Evolutionary conservation across 2,888 invertebrate species (phyloP).

Genomic region (Microdon myrmicae): DNA sequence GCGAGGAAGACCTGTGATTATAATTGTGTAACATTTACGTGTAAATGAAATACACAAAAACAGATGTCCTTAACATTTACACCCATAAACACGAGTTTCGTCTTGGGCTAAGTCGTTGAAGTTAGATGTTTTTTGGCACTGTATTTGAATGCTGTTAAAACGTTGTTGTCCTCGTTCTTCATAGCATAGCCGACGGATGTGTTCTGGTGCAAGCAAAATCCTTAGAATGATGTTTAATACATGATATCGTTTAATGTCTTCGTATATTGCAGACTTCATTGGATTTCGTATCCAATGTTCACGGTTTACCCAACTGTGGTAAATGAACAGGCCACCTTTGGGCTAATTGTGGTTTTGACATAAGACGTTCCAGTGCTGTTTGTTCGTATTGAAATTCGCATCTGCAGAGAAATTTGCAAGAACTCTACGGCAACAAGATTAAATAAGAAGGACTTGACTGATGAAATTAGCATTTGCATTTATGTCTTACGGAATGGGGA

Average conservation of each 20-base stretch:
- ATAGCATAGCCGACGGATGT: slow-evolving; percentile 13
- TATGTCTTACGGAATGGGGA: too few species aligned
- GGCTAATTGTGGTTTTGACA: slow-evolving; percentile 23
- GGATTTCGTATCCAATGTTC: slow-evolving; percentile 40
- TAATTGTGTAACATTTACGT: slow-evolving; percentile 50
- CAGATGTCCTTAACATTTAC: slow-evolving; percentile 48
- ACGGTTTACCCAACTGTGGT: slow-evolving; percentile 22
- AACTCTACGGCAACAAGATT: slow-evolving; percentile 37
- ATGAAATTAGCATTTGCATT: too few species aligned
- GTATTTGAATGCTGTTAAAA: slow-evolving; percentile 13
- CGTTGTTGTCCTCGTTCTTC: slow-evolving; percentile 17
- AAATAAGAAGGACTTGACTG: too few species aligned
- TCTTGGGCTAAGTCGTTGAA: background rate
- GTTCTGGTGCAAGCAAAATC: slow-evolving; percentile 17
- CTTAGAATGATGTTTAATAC: slow-evolving; percentile 52
- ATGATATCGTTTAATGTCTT: slow-evolving; percentile 43
- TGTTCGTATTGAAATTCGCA: slow-evolving; percentile 10
- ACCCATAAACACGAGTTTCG: slow-evolving; percentile 27
- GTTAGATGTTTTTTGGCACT: slow-evolving; percentile 25
- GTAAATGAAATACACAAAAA: slow-evolving; percentile 50
- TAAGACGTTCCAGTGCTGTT: slow-evolving; percentile 11
- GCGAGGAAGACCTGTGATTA: slow-evolving; percentile 29
- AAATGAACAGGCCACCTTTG: slow-evolving; percentile 7
- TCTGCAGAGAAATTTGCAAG: slow-evolving; percentile 30
- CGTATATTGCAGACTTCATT: slow-evolving; percentile 37